phyloP scores from a whole-genome alignment of 2,113 vertebrate species.

The Uria aalge region DNA sequence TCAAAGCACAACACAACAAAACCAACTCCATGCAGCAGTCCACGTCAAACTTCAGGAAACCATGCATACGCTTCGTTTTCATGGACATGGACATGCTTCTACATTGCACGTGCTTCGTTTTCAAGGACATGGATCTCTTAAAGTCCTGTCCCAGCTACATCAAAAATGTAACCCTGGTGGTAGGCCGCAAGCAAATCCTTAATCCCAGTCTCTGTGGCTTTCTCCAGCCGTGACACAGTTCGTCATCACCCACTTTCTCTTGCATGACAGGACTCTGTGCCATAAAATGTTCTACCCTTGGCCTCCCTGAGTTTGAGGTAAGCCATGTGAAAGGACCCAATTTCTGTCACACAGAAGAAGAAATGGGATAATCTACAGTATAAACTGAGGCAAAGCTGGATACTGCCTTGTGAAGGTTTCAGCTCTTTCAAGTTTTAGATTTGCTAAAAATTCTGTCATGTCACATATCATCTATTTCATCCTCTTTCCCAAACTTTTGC shows the following conservation, averaged over 20 bases:
- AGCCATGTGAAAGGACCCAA: background rate
- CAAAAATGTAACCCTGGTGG: background rate
- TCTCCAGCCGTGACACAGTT: background rate
- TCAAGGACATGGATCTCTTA: background rate
- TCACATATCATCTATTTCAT: background rate
- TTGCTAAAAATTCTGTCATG: constrained; percentile 32
- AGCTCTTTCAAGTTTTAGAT: background rate
- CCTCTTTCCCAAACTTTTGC: constrained; percentile 4
- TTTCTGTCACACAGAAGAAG: background rate
- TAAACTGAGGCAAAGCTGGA: background rate
- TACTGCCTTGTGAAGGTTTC: background rate
- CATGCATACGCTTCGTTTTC: background rate
- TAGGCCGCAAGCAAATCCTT: background rate
- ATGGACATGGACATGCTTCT: background rate
- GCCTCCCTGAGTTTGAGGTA: background rate
- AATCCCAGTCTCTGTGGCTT: background rate
- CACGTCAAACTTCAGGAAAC: rapidly evolving
- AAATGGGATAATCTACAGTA: background rate
- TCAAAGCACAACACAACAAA: rapidly evolving
- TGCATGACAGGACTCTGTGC: background rate
- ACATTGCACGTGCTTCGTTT: background rate
- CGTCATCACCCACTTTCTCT: background rate
- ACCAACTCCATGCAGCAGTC: background rate
- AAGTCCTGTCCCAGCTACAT: background rate
- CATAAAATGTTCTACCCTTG: background rate